Evolutionary conservation across 2,113 vertebrate species (phyloP), one percentile per base, ranked within the genome.

Genomic region (Mionectes macconnelli): DNA sequence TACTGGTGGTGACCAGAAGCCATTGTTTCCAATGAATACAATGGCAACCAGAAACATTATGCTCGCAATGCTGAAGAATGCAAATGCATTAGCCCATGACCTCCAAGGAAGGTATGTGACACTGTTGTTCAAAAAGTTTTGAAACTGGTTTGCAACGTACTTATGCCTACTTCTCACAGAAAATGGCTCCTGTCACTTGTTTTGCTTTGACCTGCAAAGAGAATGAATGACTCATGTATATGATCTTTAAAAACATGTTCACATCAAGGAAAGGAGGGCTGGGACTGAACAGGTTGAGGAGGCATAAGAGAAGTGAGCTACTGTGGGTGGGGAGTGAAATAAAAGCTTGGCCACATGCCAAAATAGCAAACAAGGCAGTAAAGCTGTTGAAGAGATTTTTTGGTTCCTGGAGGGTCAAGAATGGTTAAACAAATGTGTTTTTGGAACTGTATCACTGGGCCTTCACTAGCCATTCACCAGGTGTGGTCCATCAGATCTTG

Each of bases 51-150:
- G 96, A 96, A 98, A 90, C 94, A 96, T 97, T 97, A 96, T 82
- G 94, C 72, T 68, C 88, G 75, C 87, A 68, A 76, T 73, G 67
- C 91, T 50, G 39, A 94, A 94, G 96, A 97, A 97, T 95, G 79
- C 42, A 92, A 95, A 97, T 92, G 80, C 97, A 97, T 98, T 97
- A 97, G 96, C 97, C 94, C 86, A 90, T 96, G 97, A 98, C 98
- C 98, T 97, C 96, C 35, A 30, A 95, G 95, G 84, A 97, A 95
- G 92, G 89, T 91, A 86, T 90, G 82, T 93, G 87, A 83, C 90
- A 75, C 86, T 87, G 90, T 78, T 85, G 72, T 87, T 96, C 85
- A 93, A 84, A 96, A 97, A 95, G 95, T 97, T 98, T 96, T 94
- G 91, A 93, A 95, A 95, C 91, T 86, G 45, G 70, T 88, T 96